A percentile compares a stretch with the other conserved stretches of the same genome.
Conservation (phyloP, 1,140 invertebrate genomes). For the Zaprionus ornatus region DNA sequence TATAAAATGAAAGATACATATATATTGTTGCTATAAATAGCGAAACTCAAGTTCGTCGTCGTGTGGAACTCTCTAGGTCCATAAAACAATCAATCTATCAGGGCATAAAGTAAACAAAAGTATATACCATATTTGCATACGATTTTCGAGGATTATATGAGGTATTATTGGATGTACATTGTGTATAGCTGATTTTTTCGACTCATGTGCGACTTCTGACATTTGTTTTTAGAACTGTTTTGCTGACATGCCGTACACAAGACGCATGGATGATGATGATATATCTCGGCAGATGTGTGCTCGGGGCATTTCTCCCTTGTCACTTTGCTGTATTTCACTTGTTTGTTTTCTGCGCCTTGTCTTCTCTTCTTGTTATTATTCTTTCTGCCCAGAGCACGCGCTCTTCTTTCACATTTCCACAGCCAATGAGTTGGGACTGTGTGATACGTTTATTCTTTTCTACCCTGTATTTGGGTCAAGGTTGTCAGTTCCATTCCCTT, state of each 20-base stretch:
- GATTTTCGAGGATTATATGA: slow-evolving; percentile 15
- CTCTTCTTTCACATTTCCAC: slow-evolving; percentile 34
- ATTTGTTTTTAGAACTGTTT: slow-evolving; percentile 72
- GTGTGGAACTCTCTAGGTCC: neutral
- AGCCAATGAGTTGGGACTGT: neutral
- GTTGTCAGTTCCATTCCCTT: slow-evolving; percentile 14
- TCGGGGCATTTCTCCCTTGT: slow-evolving; percentile 52
- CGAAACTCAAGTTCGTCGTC: slow-evolving; percentile 12
- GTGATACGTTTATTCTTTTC: neutral
- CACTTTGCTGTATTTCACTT: slow-evolving; percentile 14
- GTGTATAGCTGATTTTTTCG: neutral
- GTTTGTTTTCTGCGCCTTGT: slow-evolving; percentile 1
- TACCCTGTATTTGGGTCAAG: slow-evolving; percentile 56
- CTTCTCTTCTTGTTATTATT: slow-evolving; percentile 12
- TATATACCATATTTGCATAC: slow-evolving; percentile 43
- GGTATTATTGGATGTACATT: neutral
- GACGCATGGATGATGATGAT: slow-evolving; percentile 63
- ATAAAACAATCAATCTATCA: slow-evolving; percentile 67
- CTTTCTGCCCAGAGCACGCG: slow-evolving; percentile 17
- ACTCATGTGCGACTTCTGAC: slow-evolving; percentile 41
- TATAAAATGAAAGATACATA: slow-evolving; percentile 32
- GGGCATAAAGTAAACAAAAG: slow-evolving; percentile 60
- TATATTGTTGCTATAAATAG: slow-evolving; percentile 17
- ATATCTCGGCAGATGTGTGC: slow-evolving; percentile 73
- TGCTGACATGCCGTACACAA: slow-evolving; percentile 57